These are phyloP conservation scores for Scophthalmus maximus DNA, from an alignment of 2,113 vertebrate species.

Conservation along the genomic window DNA sequence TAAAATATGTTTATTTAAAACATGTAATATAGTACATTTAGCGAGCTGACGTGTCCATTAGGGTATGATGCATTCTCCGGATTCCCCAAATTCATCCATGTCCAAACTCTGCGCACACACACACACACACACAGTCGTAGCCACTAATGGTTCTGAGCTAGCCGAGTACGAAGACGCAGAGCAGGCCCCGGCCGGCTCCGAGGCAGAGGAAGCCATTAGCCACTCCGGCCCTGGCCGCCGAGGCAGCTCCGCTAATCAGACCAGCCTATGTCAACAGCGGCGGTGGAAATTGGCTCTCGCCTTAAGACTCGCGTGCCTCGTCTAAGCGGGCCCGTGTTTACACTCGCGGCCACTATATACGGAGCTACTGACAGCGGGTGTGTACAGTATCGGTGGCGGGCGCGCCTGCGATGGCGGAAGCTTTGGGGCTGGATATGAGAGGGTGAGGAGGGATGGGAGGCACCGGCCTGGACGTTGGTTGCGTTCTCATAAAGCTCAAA, in stretches of 20 bases:
- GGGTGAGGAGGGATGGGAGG: constrained; percentile 54
- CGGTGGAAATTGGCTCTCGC: constrained; percentile 55
- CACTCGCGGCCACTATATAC: constrained; percentile 32
- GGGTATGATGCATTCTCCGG: constrained; percentile 28
- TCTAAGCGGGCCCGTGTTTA: constrained; percentile 60
- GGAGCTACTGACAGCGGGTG: constrained; percentile 29
- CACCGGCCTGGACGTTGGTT: too few relatives aligned
- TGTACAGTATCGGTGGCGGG: constrained; percentile 46
- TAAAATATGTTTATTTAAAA: constrained; percentile 36
- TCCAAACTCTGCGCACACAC: constrained; percentile 1
- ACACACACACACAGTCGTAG: background rate
- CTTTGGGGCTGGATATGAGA: constrained; percentile 30
- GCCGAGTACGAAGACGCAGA: constrained; percentile 58
- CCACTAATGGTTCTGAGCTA: constrained; percentile 26
- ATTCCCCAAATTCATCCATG: constrained; percentile 32
- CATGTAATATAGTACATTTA: constrained; percentile 25
- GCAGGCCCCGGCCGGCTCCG: constrained; percentile 48
- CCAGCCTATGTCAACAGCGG: constrained; percentile 63
- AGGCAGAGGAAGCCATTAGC: constrained; percentile 65
- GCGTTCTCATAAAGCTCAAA: background rate
- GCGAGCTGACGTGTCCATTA: constrained; percentile 44
- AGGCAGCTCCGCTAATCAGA: constrained; percentile 57
- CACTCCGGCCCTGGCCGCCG: constrained; percentile 15
- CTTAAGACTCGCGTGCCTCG: constrained; percentile 28
- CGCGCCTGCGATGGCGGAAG: constrained; percentile 1